phyloP scores from a whole-genome alignment of 2,113 vertebrate species.

The Chlamydotis undulata region DNA sequence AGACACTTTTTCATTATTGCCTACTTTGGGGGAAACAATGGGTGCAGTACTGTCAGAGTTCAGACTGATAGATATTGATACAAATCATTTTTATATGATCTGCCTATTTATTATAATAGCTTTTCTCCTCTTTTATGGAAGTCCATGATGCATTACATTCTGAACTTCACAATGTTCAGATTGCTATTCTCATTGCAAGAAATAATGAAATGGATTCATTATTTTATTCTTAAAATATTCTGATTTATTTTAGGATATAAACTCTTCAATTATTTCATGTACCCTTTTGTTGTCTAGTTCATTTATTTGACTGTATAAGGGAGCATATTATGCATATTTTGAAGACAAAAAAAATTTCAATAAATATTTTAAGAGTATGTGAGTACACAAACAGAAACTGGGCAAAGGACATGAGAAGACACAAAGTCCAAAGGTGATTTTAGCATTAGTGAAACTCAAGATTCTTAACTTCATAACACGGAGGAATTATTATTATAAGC shows the following conservation, averaged over 20 bases:
- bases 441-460: not conserved
- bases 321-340: not conserved
- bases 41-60: conserved; percentile 62
- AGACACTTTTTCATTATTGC: conserved; percentile 68
- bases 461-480: not conserved
- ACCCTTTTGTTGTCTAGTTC: not conserved
- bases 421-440: not conserved
- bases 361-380: not conserved
- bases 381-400: not conserved
- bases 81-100: conserved; percentile 73
- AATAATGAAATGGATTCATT: conserved; percentile 67
- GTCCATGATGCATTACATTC: conserved; percentile 57
- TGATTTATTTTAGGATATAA: conserved; percentile 45
- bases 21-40: conserved; percentile 62
- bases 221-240: conserved; percentile 61
- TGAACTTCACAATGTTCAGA: conserved; percentile 49
- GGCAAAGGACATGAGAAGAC: not conserved
- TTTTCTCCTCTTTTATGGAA: conserved; percentile 61
- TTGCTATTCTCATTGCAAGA: conserved; percentile 42
- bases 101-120: conserved; percentile 71
- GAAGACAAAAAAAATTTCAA: not conserved
- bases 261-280: conserved; percentile 7
- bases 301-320: not conserved
- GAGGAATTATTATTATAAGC: not conserved
- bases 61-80: conserved; percentile 72